These are phyloP conservation scores for Coelogynopora nodosa DNA, from an alignment of 2,888 invertebrate species.

Conservation along the genomic window DNA sequence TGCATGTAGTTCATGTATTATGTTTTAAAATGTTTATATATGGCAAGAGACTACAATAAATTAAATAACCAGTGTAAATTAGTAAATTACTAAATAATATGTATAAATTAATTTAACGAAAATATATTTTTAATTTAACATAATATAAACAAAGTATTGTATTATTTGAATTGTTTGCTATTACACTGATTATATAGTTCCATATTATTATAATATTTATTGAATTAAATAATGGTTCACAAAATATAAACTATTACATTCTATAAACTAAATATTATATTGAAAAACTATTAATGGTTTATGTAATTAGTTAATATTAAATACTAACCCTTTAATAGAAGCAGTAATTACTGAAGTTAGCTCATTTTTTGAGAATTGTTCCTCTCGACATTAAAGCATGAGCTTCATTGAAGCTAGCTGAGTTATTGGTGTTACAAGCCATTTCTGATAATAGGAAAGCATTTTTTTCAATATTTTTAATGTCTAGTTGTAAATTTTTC, in stretches of 20 bases:
- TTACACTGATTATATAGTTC: not conserved
- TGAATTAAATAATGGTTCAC: not conserved
- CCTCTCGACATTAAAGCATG: not conserved
- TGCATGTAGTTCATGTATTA: not conserved
- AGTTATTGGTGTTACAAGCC: not conserved
- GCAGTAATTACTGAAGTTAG: not conserved
- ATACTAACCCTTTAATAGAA: not conserved
- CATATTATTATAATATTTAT: not conserved
- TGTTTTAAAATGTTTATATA: not conserved
- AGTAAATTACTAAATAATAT: not conserved
- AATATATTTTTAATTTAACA: not conserved
- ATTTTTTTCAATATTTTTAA: not conserved
- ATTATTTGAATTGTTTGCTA: not conserved
- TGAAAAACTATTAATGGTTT: not conserved
- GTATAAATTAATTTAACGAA: not conserved
- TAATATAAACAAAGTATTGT: not conserved
- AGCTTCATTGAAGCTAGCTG: not conserved
- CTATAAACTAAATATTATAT: not conserved
- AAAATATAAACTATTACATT: not conserved
- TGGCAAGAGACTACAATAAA: not conserved
- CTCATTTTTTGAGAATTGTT: not conserved
- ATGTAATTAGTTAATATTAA: not conserved
- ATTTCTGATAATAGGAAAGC: not conserved
- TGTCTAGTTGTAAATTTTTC: not conserved
- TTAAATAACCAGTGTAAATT: not conserved